phyloP scores from a whole-genome alignment of 1,140 invertebrate genomes.

The Augochlora pura region DNA sequence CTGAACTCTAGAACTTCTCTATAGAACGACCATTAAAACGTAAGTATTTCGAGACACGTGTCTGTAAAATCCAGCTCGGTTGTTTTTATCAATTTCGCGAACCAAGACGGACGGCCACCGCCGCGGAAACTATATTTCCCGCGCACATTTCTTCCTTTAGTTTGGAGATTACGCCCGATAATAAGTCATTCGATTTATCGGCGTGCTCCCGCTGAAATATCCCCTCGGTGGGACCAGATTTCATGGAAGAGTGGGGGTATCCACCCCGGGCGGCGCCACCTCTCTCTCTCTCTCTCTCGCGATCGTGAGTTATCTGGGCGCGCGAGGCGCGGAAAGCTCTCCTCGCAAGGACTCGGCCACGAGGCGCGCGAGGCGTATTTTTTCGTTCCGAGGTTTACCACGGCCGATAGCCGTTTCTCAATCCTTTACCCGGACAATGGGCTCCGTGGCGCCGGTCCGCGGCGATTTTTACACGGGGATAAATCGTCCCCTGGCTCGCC shows the following conservation, averaged over 20 bases:
- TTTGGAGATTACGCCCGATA: slow-evolving; percentile 48
- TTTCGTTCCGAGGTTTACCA: slow-evolving; percentile 62
- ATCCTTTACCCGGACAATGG: slow-evolving; percentile 50
- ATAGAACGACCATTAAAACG: too few relatives aligned
- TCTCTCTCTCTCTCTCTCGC: too few relatives aligned
- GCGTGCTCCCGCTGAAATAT: slow-evolving; percentile 45
- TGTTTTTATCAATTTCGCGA: not conserved
- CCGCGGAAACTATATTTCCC: slow-evolving; percentile 27
- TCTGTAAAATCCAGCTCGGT: too few relatives aligned
- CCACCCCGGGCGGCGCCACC: not conserved
- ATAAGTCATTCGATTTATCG: slow-evolving; percentile 64
- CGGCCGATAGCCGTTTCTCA: slow-evolving; percentile 64
- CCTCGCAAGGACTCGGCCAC: too few relatives aligned
- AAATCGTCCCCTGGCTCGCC: not conserved
- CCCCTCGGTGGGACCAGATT: slow-evolving; percentile 45
- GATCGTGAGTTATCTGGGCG: slow-evolving; percentile 68
- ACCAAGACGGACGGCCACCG: not conserved
- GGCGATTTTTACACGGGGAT: not conserved
- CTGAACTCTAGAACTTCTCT: too few relatives aligned
- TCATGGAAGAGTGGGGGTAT: slow-evolving; percentile 34
- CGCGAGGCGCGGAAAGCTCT: slow-evolving; percentile 51
- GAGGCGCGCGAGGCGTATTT: too few relatives aligned
- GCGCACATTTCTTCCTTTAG: slow-evolving; percentile 53
- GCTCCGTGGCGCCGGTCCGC: not conserved
- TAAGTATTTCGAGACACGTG: too few relatives aligned